A percentile compares a stretch with the other conserved stretches of the same genome.
Conservation (phyloP, 2,797 vertebrate species). For the Neomorphus geoffroyi region DNA sequence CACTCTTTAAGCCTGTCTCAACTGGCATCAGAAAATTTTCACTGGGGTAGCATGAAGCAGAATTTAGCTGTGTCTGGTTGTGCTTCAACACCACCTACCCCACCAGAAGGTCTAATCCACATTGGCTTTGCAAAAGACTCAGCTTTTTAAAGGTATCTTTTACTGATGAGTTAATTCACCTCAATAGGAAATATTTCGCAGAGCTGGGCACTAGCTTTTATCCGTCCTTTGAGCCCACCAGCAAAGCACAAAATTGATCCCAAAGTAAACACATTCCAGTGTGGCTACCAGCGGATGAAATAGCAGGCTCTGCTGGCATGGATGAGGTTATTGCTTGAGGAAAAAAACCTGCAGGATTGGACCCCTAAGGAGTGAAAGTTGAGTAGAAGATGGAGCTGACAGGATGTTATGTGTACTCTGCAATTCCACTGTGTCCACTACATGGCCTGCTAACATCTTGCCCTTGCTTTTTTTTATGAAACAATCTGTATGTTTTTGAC, state of each 20-base stretch:
- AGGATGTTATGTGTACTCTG: neutral
- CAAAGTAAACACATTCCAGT: constrained; percentile 43
- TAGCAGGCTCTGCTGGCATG: constrained; percentile 36
- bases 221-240: constrained; percentile 16
- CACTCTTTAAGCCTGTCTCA: neutral
- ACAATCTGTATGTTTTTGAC: constrained; percentile 52
- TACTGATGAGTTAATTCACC: neutral
- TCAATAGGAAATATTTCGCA: neutral
- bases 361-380: neutral
- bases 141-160: constrained; percentile 11
- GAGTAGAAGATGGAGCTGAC: neutral
- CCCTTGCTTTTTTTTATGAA: constrained; percentile 34
- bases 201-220: constrained; percentile 27
- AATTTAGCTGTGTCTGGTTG: neutral
- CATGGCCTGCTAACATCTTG: neutral
- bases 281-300: constrained; percentile 40
- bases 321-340: constrained; percentile 10
- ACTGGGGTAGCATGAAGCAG: neutral
- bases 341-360: neutral
- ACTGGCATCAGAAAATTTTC: neutral
- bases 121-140: neutral
- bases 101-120: neutral
- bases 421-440: neutral
- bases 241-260: constrained; percentile 4
- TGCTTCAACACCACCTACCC: neutral